Evolutionary conservation across 2,113 vertebrate species (phyloP), one percentile per base, ranked within the genome.

Genomic region (Gymnogyps californianus): DNA sequence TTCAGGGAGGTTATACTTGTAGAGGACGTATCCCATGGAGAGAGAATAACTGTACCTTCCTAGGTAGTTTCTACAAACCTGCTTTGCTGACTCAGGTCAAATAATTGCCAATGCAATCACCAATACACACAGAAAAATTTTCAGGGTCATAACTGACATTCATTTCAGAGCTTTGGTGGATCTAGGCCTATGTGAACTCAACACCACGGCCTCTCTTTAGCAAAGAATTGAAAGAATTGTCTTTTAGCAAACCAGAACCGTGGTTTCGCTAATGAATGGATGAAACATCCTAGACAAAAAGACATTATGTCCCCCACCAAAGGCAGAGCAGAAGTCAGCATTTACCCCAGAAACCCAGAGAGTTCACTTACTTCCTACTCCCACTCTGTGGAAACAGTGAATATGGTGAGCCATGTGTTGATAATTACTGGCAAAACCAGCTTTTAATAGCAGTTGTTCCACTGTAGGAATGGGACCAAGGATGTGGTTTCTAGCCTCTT

Each of bases 1-100:
- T 83, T 89, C 71, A 80, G 19, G 17, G 44, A 71, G 52, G 9
- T 79, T 58, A 31, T 5, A 46, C 38, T 40, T 58, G 31, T 36
- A 49, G 47, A 78, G 31, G 47, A 59, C 1, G 0, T 38, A 54
- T 2, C n/a, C 19, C 42, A n/a, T 0, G 1, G 32, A 55, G n/a
- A 91, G 44, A 87, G 62, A 87, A 28, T 28, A 86, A 78, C 26
- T 72, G 10, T 34, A 65, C 29, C 28, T 83, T 57, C 40, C 2
- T 3, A 76, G 46, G 47, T 54, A 64, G 77, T 51, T 91, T 38
- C 36, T 51, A 46, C 22, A 77, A 66, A 64, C 49, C 46, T 80
- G 51, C 28, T 74, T 78, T 87, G 57, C 62, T 59, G 32, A 69
- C 22, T 83, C 34, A 13, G 57, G 42, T 69, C 38, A 89, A 81